These are phyloP conservation scores for Xyrauchen texanus DNA, from an alignment of 2,113 vertebrate genomes.

Conservation along the genomic window DNA sequence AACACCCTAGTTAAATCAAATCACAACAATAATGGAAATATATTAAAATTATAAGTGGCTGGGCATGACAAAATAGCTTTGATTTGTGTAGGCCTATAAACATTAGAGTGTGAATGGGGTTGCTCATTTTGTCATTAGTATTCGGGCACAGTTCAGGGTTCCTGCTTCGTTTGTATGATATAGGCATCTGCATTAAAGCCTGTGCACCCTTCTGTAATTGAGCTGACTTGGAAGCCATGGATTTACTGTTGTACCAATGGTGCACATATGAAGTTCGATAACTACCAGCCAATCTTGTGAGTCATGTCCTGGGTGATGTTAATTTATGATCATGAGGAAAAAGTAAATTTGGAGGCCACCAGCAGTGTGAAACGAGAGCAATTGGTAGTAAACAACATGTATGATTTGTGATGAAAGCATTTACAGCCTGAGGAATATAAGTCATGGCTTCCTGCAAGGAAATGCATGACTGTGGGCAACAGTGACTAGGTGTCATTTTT, in stretches of 20 bases:
- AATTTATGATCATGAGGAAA: constrained; percentile 51
- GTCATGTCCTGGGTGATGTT: constrained; percentile 12
- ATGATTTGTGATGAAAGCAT: constrained; percentile 29
- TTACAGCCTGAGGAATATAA: background rate
- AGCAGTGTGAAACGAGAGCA: constrained; percentile 11
- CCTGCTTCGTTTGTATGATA: background rate
- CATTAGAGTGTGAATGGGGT: background rate
- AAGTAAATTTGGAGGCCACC: constrained; percentile 49
- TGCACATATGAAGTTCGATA: constrained; percentile 10
- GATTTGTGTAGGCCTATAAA: background rate
- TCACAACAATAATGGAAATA: background rate
- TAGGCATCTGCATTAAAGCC: background rate
- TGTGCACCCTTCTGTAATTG: constrained; percentile 33
- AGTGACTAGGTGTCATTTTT: constrained; percentile 25
- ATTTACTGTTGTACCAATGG: constrained; percentile 42
- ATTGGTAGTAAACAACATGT: constrained; percentile 28
- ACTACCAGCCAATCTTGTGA: background rate
- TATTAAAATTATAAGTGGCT: background rate
- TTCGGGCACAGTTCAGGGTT: background rate
- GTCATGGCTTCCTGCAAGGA: constrained; percentile 2
- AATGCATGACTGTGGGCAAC: background rate
- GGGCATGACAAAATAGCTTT: background rate
- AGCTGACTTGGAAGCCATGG: constrained; percentile 17
- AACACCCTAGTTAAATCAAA: background rate
- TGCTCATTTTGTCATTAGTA: constrained; percentile 22